Base-by-base conservation (phyloP, 2,888 invertebrate genomes). In the Lypha dubia region DNA sequence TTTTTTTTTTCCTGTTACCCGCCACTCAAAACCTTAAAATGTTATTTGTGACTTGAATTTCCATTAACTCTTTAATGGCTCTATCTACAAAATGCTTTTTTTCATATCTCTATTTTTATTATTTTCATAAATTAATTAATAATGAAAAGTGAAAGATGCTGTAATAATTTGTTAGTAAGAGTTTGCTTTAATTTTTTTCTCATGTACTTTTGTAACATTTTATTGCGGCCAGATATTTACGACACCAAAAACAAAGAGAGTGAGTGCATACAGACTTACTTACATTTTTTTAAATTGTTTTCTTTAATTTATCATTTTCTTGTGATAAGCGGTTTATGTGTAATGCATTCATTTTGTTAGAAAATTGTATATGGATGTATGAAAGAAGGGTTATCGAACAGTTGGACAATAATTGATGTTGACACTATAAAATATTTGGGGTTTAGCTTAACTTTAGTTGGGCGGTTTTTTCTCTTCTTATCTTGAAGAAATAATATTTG, bases 91-190 rank as follows among this genome's bases (percentile, higher is more conserved):
- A 63, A 53, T 38, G 46, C 17, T 41, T 53, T n/a, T n/a, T n/a
- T 49, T 35, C 46, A 73, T 24, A n/a, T 5, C 0, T 53, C 38
- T 13, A 1, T 44, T 44, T 32, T 28, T 11, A 38, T 17, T 53
- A 35, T 60, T 73, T 71, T 22, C 13, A 22, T 9, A 62, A 60
- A 38, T 73, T 62, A 62, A 73, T 62, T 49, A 46, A 9, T 62
- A 49, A 22, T 35, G 35, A 49, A 62, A 46, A 49, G 9, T 22
- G 9, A 22, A 22, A 60, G 13, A 63, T 49, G 44, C 53, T 75
- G 75, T 56, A 75, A 75, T 63, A 63, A 41, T 71, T 46, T 32
- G 15, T 38, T 38, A 38, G 15, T 38, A n/a, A n/a, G n/a, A n/a
- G 3, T 28, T 62, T 60, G 15, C 35, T n/a, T 51, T 35, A 35